These are phyloP conservation scores for Oncorhynchus nerka DNA, from an alignment of 2,113 vertebrate species.

Conservation along the genomic window DNA sequence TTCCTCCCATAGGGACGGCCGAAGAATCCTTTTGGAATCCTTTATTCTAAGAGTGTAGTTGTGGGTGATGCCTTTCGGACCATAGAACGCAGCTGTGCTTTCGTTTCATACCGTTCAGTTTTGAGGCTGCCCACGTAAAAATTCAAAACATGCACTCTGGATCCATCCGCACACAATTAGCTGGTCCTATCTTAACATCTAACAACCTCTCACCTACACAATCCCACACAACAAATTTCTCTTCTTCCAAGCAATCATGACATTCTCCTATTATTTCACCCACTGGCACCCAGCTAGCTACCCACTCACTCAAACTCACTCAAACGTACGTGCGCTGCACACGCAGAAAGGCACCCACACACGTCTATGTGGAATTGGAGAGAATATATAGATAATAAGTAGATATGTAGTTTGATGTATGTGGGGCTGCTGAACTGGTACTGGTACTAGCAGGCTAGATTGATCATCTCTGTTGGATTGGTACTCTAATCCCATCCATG, in stretches of 20 bases:
- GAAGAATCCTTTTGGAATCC: no score
- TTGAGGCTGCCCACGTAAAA: background rate
- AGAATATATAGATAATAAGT: no score
- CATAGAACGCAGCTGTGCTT: background rate
- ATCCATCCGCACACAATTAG: background rate
- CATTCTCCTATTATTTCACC: slow-evolving; percentile 12
- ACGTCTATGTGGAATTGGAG: background rate
- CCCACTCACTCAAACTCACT: slow-evolving; percentile 10
- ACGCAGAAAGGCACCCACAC: slow-evolving; percentile 8
- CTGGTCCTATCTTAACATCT: background rate
- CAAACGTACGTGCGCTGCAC: background rate
- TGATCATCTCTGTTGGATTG: no score
- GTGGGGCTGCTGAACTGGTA: no score
- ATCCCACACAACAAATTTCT: slow-evolving; percentile 13
- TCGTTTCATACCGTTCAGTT: no score
- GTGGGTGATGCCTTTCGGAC: background rate
- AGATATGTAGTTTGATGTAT: no score
- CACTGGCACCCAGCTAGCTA: slow-evolving; percentile 19
- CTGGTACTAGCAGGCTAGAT: no score
- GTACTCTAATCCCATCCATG: no score
- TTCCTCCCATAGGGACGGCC: no score
- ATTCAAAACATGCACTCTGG: background rate
- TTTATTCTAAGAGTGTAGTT: no score
- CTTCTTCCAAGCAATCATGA: slow-evolving; percentile 10
- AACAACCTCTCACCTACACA: slow-evolving; percentile 11